Conservation (phyloP, 1,140 invertebrate genomes). For the Oncopodura yosiiana region DNA sequence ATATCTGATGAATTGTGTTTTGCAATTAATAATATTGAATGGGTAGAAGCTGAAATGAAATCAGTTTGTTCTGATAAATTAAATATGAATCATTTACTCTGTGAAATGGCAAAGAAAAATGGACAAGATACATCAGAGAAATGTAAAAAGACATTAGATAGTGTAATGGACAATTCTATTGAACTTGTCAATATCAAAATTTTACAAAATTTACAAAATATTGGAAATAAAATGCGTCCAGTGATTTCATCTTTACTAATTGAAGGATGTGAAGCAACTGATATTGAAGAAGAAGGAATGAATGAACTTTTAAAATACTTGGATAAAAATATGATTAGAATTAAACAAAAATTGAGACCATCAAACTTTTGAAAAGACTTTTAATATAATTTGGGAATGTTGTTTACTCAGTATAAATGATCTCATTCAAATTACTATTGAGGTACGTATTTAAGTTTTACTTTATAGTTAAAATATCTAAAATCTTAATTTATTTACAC, state of each 20-base stretch:
- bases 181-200: conserved; percentile 82
- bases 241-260: conserved; percentile 60
- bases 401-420: conserved; percentile 58
- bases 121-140: conserved; percentile 64
- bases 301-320: conserved; percentile 68
- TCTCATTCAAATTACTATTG: conserved; percentile 61
- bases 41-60: conserved; percentile 70
- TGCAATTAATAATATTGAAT: conserved; percentile 94
- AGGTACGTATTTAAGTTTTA: conserved; percentile 49
- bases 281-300: conserved; percentile 63
- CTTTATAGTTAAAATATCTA: not conserved
- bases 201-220: conserved; percentile 63
- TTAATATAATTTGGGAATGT: conserved; percentile 67
- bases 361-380: conserved; percentile 67
- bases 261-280: conserved; percentile 66
- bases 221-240: conserved; percentile 66
- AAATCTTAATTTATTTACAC: conserved; percentile 27
- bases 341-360: conserved; percentile 62
- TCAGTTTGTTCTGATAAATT: conserved; percentile 74
- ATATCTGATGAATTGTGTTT: conserved; percentile 85
- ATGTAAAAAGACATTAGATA: conserved; percentile 64
- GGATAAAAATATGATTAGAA: conserved; percentile 59
- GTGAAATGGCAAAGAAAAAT: conserved; percentile 60
- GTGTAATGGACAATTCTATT: conserved; percentile 74
- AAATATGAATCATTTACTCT: conserved; percentile 63